Base-by-base conservation (phyloP, 2,888 invertebrate species). In the Caenorhabditis wallacei region DNA sequence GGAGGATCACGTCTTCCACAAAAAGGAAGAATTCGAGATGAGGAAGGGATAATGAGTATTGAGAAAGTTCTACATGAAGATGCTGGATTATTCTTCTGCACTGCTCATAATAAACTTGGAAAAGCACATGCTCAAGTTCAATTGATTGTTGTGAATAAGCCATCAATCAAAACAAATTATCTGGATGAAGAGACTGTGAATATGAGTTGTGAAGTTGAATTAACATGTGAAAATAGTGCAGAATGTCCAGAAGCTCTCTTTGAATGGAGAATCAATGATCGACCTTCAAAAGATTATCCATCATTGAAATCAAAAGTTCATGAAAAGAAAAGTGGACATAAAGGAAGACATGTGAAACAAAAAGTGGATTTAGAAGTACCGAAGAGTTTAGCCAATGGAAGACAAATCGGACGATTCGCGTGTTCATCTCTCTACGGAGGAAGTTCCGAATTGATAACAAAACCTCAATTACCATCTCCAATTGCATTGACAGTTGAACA, bases 191-290 rank as follows among this genome's bases (percentile, higher is more conserved):
- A 78, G 22, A 79, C 78, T 0, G 74, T 79, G 2, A 82, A 82
- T 24, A 74, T 82, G 72, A 82, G 82, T 37, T 82, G 82, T 48
- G 82, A 82, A 43, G 68, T 82, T 10, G 82, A 82, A 56, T 30
- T 82, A 18, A 63, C 68, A 2, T 82, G 82, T 63, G 82, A 78
- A 20, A 68, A 78, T 40, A 69, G 61, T 40, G 40, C 71, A 3
- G 85, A 87, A 24, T 91, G 91, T 61, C 90, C 90, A 1, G 91
- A 90, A 74, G 85, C 88, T 0, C 66, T 89, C 13, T 88, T 90
- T 59, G 84, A 88, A 35, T 90, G 89, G 89, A 83, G 85, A 20
- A 86, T 90, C 51, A 89, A 91, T 57, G 89, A 90, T 37, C 82
- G 83, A 37, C 87, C 88, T 20, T 24, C 80, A 24, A 71, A 53